phyloP scores from a whole-genome alignment of 2,797 vertebrate genomes.

The Champsocephalus gunnari region DNA sequence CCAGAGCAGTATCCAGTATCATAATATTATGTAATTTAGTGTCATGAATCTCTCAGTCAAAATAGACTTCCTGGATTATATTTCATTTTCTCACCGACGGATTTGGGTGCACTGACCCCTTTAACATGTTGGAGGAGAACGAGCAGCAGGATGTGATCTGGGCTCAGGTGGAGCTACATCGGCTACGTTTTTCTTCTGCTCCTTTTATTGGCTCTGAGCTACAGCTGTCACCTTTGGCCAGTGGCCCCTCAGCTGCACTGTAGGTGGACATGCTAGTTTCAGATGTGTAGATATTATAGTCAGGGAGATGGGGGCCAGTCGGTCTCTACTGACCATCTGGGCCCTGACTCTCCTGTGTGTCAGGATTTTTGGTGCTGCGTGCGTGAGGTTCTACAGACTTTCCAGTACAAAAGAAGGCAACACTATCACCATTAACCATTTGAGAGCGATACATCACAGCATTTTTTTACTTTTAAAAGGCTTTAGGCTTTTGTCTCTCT shows the following conservation, averaged over 20 bases:
- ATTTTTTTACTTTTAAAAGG: slow-evolving; percentile 6
- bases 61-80: no score
- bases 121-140: slow-evolving; percentile 1
- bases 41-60: no score
- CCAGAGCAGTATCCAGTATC: no score
- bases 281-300: slow-evolving; percentile 34
- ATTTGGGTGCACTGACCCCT: neutral
- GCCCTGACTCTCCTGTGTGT: slow-evolving; percentile 12
- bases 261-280: slow-evolving; percentile 49
- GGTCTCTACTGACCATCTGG: slow-evolving; percentile 56
- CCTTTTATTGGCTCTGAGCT: slow-evolving; percentile 13
- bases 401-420: no score
- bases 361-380: slow-evolving; percentile 17
- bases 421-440: neutral
- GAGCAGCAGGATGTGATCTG: slow-evolving; percentile 7
- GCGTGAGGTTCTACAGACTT: no score
- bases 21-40: no score
- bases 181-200: slow-evolving; percentile 18
- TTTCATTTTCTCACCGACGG: neutral
- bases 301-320: slow-evolving; percentile 36
- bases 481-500: neutral
- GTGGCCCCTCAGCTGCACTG: slow-evolving; percentile 18
- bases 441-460: neutral
- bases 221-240: slow-evolving; percentile 27
- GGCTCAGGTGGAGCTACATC: slow-evolving; percentile 37